phyloP scores from a whole-genome alignment of 2,113 vertebrate genomes.

The Narcine bancroftii region DNA sequence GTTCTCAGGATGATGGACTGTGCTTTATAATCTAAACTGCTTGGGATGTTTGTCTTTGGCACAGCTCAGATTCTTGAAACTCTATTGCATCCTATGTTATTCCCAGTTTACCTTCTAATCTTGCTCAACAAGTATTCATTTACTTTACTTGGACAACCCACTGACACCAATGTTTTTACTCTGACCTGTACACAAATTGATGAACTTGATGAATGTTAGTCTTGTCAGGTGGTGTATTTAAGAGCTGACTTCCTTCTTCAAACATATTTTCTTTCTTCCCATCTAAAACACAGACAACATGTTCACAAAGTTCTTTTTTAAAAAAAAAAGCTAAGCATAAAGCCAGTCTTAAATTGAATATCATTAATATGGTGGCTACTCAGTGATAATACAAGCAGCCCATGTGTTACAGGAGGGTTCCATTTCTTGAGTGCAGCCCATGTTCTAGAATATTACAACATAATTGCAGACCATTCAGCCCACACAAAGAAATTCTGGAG shows the following conservation, averaged over 20 bases:
- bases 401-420: too few relatives aligned
- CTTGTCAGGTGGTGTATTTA: constrained; percentile 13
- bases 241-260: not conserved
- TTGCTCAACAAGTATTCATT: not conserved
- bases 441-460: too few relatives aligned
- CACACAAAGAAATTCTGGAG: too few relatives aligned
- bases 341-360: not conserved
- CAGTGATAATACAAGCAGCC: not conserved
- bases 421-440: too few relatives aligned
- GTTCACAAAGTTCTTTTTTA: not conserved
- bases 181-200: not conserved
- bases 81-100: not conserved
- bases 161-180: not conserved
- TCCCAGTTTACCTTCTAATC: not conserved
- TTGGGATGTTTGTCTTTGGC: not conserved
- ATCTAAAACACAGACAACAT: not conserved
- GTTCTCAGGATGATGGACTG: not conserved
- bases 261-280: not conserved
- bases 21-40: not conserved
- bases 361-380: not conserved
- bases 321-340: not conserved
- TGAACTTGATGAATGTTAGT: not conserved
- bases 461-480: too few relatives aligned
- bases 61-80: not conserved
- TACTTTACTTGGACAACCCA: not conserved